Evolutionary conservation across 2,113 vertebrate genomes (phyloP).

Genomic region (Entelurus aequoreus): DNA sequence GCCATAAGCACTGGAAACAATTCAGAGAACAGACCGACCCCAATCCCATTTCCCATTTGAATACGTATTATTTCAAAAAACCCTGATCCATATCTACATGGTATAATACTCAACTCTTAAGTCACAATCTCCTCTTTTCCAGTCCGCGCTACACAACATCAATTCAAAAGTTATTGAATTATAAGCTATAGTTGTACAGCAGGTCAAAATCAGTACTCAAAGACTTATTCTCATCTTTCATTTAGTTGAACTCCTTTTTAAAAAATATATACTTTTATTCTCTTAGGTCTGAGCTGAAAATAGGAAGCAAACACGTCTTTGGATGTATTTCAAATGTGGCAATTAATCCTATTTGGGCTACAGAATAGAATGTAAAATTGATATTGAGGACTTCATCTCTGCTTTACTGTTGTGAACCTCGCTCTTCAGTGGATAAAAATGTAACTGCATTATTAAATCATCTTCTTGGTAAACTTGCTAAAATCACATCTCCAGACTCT

Average conservation of each 20-base stretch:
- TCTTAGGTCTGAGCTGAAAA: conserved; percentile 14
- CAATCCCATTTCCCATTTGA: conserved; percentile 63
- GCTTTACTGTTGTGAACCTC: conserved; percentile 13
- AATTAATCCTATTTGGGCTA: not conserved
- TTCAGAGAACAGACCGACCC: conserved; percentile 57
- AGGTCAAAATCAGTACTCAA: conserved; percentile 27
- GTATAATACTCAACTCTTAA: conserved; percentile 42
- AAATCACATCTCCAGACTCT: conserved; percentile 36
- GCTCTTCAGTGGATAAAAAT: conserved; percentile 11
- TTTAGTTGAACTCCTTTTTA: not conserved
- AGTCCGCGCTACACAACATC: conserved; percentile 21
- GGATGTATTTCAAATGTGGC: conserved; percentile 34
- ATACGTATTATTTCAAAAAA: conserved; percentile 62
- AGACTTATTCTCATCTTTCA: not conserved
- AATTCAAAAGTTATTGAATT: conserved; percentile 47
- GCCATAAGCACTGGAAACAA: conserved; percentile 43
- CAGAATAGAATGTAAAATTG: conserved; percentile 12
- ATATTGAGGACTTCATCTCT: conserved; percentile 15
- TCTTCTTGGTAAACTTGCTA: conserved; percentile 21
- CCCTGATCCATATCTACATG: conserved; percentile 61
- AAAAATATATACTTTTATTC: not conserved
- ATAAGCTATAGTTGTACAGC: conserved; percentile 38
- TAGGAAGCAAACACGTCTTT: conserved; percentile 1
- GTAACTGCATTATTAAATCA: conserved; percentile 4
- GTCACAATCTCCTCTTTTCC: conserved; percentile 17